These are phyloP conservation scores for Hirtodrosophila confusa DNA, from an alignment of 2,888 invertebrate genomes.

Conservation along the genomic window DNA sequence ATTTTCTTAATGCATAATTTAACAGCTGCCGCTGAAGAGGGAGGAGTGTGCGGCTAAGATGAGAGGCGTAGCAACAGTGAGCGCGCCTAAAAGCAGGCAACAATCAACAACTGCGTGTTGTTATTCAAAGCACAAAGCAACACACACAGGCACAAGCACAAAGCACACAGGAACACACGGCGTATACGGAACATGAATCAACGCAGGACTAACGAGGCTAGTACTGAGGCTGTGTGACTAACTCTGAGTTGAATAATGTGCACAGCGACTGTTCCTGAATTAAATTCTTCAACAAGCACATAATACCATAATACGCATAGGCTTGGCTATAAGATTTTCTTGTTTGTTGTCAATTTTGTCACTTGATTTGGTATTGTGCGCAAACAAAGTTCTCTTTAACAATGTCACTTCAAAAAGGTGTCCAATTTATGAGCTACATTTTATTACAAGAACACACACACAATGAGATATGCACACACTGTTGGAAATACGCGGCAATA, in stretches of 20 bases:
- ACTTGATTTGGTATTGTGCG: constrained; percentile 39
- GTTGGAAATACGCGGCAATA: constrained; percentile 32
- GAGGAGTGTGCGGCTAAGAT: constrained; percentile 2
- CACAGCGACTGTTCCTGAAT: constrained; percentile 27
- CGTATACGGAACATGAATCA: constrained; percentile 39
- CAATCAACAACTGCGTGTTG: constrained; percentile 75
- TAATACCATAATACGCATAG: constrained; percentile 12
- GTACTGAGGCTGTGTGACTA: constrained; percentile 18
- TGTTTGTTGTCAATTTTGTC: constrained; percentile 31
- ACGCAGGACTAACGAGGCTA: constrained; percentile 57
- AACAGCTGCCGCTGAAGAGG: constrained; percentile 59
- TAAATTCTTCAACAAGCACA: constrained; percentile 31
- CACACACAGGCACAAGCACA: constrained; percentile 3
- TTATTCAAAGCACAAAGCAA: constrained; percentile 71
- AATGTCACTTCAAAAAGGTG: constrained; percentile 21
- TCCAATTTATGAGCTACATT: constrained; percentile 35
- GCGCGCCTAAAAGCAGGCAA: constrained; percentile 67
- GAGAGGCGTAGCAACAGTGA: constrained; percentile 38
- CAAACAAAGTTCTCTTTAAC: constrained; percentile 19
- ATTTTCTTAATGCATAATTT: constrained; percentile 76
- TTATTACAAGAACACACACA: constrained; percentile 31
- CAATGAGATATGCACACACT: constrained; percentile 18
- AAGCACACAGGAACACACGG: constrained; percentile 24
- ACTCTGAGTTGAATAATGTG: constrained; percentile 38
- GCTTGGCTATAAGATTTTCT: constrained; percentile 28